Evolutionary conservation across 2,113 vertebrate genomes (phyloP).

Genomic region (Scomber colias): DNA sequence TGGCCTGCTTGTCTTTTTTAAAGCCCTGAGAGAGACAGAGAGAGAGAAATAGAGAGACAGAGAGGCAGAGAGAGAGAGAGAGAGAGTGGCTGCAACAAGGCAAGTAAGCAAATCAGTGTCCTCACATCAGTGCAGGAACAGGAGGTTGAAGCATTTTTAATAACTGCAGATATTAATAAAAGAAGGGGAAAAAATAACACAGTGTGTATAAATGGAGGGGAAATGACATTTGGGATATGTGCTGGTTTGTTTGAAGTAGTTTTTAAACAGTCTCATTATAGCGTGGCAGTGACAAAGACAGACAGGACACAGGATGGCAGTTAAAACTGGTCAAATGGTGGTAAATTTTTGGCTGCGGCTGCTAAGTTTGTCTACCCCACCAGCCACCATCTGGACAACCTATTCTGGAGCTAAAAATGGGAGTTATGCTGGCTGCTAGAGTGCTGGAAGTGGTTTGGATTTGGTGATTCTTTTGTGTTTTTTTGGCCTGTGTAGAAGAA

Average conservation of each 20-base stretch:
- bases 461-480: conserved; percentile 12
- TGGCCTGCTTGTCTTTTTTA: conserved; percentile 58
- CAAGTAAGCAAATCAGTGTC: conserved; percentile 24
- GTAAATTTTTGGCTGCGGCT: conserved; percentile 27
- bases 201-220: not conserved
- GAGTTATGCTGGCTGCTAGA: conserved; percentile 22
- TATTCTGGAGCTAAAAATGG: conserved; percentile 40
- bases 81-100: conserved; percentile 36
- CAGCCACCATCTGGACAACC: conserved; percentile 54
- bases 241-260: conserved; percentile 15
- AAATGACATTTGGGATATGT: not conserved
- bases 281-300: conserved; percentile 6
- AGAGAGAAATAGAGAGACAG: not conserved
- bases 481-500: not conserved
- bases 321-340: conserved; percentile 41
- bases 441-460: conserved; percentile 34
- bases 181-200: not conserved
- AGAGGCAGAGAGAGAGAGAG: not conserved
- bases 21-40: conserved; percentile 38
- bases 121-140: not conserved
- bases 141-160: conserved; percentile 21
- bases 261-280: conserved; percentile 12
- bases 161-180: conserved; percentile 25
- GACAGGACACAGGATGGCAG: conserved; percentile 44
- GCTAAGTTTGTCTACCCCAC: conserved; percentile 36